Evolutionary conservation across 1,140 invertebrate genomes (phyloP), one percentile per base, ranked within the genome.

Genomic region (Heliconius eleuchia): DNA sequence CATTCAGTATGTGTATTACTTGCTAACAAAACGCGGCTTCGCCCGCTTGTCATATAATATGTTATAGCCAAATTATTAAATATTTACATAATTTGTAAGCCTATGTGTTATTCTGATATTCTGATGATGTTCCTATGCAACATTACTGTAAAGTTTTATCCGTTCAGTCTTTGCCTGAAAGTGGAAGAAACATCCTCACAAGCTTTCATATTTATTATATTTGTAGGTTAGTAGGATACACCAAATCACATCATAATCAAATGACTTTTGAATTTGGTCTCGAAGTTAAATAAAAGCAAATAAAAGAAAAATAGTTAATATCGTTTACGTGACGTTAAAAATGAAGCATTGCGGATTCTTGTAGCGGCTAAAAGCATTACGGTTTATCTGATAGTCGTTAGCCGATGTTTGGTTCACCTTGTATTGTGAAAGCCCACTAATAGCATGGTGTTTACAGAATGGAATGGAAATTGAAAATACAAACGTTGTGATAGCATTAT

Each of bases 261-360:
- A 70, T 9, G 19, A 70, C 1, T 16, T 71, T 23, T 39, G 37
- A 72, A 72, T 72, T 39, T 23, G 2, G 42, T 19, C 71, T 27
- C 5, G 18, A 4, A 72, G 4, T 30, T 39, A 37, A n/a, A 30
- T 16, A 6, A 13, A 66, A 11, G 11, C 16, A 30, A 66, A 66
- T 30, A 66, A 23, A 27, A 30, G 30, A 27, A 66, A 66, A 27
- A 30, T 66, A 27, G 60, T 66, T 66, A 66, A 66, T 66, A 19
- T 72, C 39, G 37, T 19, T 74, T 55, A 55, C 73, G 73, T 52
- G 27, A 76, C 39, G 74, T 42, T 50, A 34, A 27, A 76, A 76
- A 76, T 71, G 74, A 71, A 76, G 60, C 74, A 76, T 76, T 76
- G 74, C 74, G 74, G 74, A 52, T 75, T 75, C 74, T 75, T 75